Base-by-base conservation (phyloP, 2,888 invertebrate genomes). In the Caenorhabditis parvicauda region DNA sequence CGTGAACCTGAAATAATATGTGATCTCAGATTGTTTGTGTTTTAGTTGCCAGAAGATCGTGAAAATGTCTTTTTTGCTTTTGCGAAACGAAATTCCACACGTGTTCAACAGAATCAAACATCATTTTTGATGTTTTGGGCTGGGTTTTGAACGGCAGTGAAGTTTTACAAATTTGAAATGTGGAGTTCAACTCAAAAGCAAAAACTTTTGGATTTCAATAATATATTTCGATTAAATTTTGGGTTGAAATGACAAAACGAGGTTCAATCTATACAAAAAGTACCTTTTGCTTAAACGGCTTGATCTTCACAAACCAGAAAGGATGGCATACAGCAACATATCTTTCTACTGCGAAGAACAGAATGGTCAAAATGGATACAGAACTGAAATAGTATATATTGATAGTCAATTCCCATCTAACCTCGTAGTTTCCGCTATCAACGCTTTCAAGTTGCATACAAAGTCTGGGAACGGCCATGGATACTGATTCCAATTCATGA, bases 391-490 rank as follows among this genome's bases (percentile, higher is more conserved):
- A 42, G 21, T 2, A 38, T 27, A 2, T 38, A 3, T 6, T 5
- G 3, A n/a, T 7, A 27, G 12, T 21, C 12, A 45, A n/a, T 27
- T 17, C 14, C 19, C 22, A 14, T 29, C 54, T 54, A 22, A 70
- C 67, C 56, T 69, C 6, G 74, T 74, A 2, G 74, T 74, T 47
- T 74, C 74, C 0, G 69, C 64, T 27, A 70, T 59, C 12, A 70
- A 53, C 2, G 66, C 74, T 51, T 70, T 72, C 32, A 71, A 54
- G 28, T 74, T 69, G 56, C 74, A 74, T 17, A 71, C 65, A 52
- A 65, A 66, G 50, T 72, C 69, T 29, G 74, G 74, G 41, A 70
- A 70, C 3, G 70, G 67, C 72, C 72, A 74, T 5, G 74, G 74
- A 17, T 59, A 74, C 53, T 72, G 74, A 38, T 70, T 42, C 72